Evolutionary conservation across 2,888 invertebrate species (phyloP), one percentile per base, ranked within the genome.

Genomic region (Automeris io): DNA sequence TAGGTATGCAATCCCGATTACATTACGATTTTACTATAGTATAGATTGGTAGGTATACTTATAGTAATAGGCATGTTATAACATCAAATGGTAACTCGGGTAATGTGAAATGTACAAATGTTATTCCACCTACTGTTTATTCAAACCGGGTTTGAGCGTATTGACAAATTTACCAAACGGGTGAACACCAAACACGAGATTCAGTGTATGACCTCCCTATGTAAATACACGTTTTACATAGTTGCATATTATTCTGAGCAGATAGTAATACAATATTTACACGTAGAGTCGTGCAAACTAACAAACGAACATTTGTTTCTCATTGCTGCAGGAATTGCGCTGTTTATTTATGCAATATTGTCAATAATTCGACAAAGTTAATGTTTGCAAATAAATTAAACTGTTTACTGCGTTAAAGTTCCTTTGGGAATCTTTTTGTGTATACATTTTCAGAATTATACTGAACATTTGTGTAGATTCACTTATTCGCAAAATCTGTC

Each of bases 261-360:
- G 45, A 49, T 55, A n/a, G n/a, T n/a, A 52, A 48, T 55, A 54
- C 35, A 55, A 57, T 61, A 57, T 68, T 69, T 65, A 59, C 60
- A 41, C 37, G 44, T 45, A 35, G 41, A 51, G 49, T 50, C 54
- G 57, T 54, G 54, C 42, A 53, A 61, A 56, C 59, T 41, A 70
- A 73, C 42, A 53, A 61, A 56, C 59, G 40, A 70, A 73, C 60
- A 66, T 73, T 70, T 72, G 61, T 58, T 66, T 71, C 68, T 70
- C 71, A 71, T 72, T 67, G 67, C 40, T 9, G 41, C 32, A 40
- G 42, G 42, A 49, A 45, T 40, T 33, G 37, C 11, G 42, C 16
- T 29, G 49, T 50, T 56, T 46, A 37, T 46, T 42, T 43, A 45
- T 46, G n/a, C 22, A 16, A 39, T 21, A 11, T 40, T 40, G 37